Base-by-base conservation (phyloP, 2,113 vertebrate genomes). In the Chinchilla lanigera region DNA sequence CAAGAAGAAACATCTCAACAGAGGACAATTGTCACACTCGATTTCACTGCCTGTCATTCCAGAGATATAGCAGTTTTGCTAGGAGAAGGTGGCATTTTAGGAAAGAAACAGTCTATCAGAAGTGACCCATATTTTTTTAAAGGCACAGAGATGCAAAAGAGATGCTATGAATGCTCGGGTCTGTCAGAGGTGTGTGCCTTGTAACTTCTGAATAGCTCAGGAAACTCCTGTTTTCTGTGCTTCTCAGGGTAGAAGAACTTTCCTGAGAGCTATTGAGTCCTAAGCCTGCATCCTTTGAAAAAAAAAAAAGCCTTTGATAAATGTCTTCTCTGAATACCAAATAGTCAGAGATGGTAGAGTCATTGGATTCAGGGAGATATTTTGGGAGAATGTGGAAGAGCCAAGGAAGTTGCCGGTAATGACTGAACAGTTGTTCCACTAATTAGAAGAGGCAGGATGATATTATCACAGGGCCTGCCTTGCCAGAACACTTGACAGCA, bases 101-200 rank as follows among this genome's bases (percentile, higher is more conserved):
- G 35, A 90, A 97, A 92, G 60, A 60, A 71, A 20, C 47, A 41
- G n/a, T 56, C 44, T 56, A 75, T 44, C 20, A 80, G 38, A 75
- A 56, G 30, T 93, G 92, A 96, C 85, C 90, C 17, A 20, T 54
- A 75, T 47, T 77, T 54, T 80, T 80, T 80, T 17, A 78, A 90
- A 56, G 30, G 12, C 84, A 82, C 2, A 8, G 26, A 47, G 4
- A 77, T 73, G 20, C 6, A 44, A 38, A 35, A 44, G 83, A 54
- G 10, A 16, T 30, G 14, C 11, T 61, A n/a, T 47, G 69, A 5
- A 1, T 47, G 73, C 84, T 82, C 30, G 24, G 19, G 47, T 83
- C 54, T 24, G 38, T 80, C 30, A 19, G 30, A 80, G 75, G 9
- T 3, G 0, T 3, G 0, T 6, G 35, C 5, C 69, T n/a, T 24